Conservation (phyloP, 2,113 vertebrate genomes). For the Lepisosteus oculatus region DNA sequence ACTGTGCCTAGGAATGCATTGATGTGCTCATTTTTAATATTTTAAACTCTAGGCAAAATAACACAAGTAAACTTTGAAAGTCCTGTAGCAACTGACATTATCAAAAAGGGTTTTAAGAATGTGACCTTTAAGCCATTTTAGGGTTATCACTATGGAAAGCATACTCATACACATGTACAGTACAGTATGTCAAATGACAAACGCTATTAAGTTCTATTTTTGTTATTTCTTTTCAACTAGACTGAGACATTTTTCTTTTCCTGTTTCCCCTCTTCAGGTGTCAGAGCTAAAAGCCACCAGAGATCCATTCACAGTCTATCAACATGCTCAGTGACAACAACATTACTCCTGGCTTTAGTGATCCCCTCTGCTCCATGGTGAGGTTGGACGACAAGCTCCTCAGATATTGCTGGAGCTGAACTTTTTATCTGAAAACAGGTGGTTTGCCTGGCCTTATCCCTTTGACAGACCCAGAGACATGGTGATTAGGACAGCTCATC, state of each 20-base stretch:
- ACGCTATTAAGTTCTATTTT: too few relatives aligned
- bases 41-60: too few relatives aligned
- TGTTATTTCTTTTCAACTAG: too few relatives aligned
- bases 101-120: too few relatives aligned
- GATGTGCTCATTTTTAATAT: too few relatives aligned
- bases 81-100: too few relatives aligned
- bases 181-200: too few relatives aligned
- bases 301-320: conserved; percentile 63
- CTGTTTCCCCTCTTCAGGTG: conserved; percentile 62
- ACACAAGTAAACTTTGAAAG: too few relatives aligned
- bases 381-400: conserved; percentile 47
- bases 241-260: conserved; percentile 8
- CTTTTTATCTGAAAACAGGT: conserved; percentile 45
- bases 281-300: conserved; percentile 85
- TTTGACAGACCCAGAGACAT: conserved; percentile 34
- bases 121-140: too few relatives aligned
- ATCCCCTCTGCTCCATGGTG: conserved; percentile 84
- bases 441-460: conserved; percentile 50
- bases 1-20: too few relatives aligned
- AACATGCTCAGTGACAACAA: conserved; percentile 63
- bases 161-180: too few relatives aligned
- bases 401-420: conserved; percentile 18
- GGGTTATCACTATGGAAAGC: too few relatives aligned
- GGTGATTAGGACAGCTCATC: conserved; percentile 39
- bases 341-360: conserved; percentile 73